Base-by-base conservation (phyloP, 2,888 invertebrate genomes). In the Argyra leucocephala region DNA sequence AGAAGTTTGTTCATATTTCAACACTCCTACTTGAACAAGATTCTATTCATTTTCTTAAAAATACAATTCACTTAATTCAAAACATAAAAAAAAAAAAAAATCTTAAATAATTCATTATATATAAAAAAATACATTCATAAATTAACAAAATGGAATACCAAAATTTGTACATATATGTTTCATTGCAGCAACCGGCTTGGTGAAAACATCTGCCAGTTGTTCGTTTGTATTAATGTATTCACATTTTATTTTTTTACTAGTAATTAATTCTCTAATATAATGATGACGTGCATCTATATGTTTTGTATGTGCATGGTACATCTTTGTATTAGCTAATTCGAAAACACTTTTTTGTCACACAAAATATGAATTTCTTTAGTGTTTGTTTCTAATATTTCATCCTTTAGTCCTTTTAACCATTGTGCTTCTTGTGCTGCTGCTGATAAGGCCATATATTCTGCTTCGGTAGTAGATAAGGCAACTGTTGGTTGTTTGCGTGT, bases 401-500 rank as follows among this genome's bases (percentile, higher is more conserved):
- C 31, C 10, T 31, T 31, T 31, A 31, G 10, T 31, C 31, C 10
- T 31, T 31, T 31, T 31, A 31, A 31, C 31, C 31, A 31, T 31
- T 31, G 31, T 5, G 31, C 31, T 31, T 31, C 31, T 31, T 31
- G 31, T 7, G 31, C 31, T 31, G 10, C 31, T 31, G 31, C 31
- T 31, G 31, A 5, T 31, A 31, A 10, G 31, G 31, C 31, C 31
- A 31, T 31, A 31, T 31, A 31, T 31, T 31, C 64, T 6, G 65
- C 65, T 61, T 65, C 61, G 21, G 61, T 61, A n/a, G 64, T 64
- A n/a, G 64, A 66, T 22, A 61, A 58, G 3, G 63, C 24, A 24
- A 66, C 31, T 10, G 37, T 48, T 31, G 37, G 57, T 48, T 66
- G 66, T 24, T 60, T 63, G 22, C 31, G 59, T 36, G 60, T 64